A percentile compares a stretch with the other conserved stretches of the same genome.
Conservation (phyloP, 2,888 invertebrate species). For the Macrosoma leucophasiata region DNA sequence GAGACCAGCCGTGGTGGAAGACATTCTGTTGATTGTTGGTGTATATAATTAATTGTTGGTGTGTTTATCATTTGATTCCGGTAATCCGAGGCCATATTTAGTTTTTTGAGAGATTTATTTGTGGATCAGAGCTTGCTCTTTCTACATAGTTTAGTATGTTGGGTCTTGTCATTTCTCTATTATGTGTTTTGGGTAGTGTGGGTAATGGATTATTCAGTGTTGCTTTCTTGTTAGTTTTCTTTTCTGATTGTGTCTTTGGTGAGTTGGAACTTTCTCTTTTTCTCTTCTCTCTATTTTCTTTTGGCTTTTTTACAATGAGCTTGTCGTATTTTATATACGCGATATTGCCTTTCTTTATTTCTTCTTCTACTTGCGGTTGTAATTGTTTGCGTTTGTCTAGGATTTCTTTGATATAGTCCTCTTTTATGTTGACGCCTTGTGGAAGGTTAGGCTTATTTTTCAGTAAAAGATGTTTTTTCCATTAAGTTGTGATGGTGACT, state of each 20-base stretch:
- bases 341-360: too few relatives aligned
- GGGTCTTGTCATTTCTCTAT: conserved; percentile 10
- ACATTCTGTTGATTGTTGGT: too few relatives aligned
- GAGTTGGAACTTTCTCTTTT: conserved; percentile 15
- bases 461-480: conserved; percentile 9
- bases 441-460: too few relatives aligned
- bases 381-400: too few relatives aligned
- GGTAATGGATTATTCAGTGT: too few relatives aligned
- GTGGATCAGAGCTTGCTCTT: conserved; percentile 11
- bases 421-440: too few relatives aligned
- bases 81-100: conserved; percentile 6
- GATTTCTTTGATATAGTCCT: too few relatives aligned
- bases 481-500: too few relatives aligned
- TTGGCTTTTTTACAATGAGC: conserved; percentile 7
- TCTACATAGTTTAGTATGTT: conserved; percentile 13
- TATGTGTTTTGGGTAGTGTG: conserved; percentile 7
- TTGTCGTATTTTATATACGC: too few relatives aligned
- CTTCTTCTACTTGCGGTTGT: too few relatives aligned
- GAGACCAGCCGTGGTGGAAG: conserved; percentile 11
- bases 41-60: too few relatives aligned
- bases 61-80: conserved; percentile 9
- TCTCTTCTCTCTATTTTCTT: conserved; percentile 13
- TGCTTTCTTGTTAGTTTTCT: too few relatives aligned
- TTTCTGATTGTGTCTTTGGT: conserved; percentile 10
- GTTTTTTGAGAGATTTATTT: conserved; percentile 14